These are phyloP conservation scores for Galbula dea DNA, from an alignment of 2,113 vertebrate species.

Conservation along the genomic window DNA sequence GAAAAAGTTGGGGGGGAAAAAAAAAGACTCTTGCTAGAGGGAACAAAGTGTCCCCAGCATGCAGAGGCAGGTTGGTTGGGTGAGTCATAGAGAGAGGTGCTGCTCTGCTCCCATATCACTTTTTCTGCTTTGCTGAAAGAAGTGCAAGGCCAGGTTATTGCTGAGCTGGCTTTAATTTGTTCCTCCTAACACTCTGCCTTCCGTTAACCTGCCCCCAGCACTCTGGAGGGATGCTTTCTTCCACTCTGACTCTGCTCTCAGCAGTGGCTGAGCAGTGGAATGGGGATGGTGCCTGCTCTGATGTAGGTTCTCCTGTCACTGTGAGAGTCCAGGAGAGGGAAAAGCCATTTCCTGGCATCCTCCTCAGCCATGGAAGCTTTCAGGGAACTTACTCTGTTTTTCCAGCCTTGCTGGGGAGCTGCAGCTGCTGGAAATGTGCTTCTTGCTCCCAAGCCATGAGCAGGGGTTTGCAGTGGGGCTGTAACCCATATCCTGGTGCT, in stretches of 20 bases:
- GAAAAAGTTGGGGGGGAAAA: too few species aligned
- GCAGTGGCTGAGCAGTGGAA: neutral
- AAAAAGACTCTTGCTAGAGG: neutral
- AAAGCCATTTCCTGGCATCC: rapidly evolving
- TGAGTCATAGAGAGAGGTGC: neutral
- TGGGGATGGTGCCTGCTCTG: neutral
- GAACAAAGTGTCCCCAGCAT: neutral
- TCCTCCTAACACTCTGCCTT: rapidly evolving
- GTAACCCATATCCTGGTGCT: neutral
- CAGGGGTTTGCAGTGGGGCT: neutral
- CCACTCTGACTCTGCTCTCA: neutral
- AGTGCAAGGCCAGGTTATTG: neutral
- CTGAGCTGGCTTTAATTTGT: neutral
- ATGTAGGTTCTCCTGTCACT: rapidly evolving
- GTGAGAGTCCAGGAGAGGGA: neutral
- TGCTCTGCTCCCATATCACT: rapidly evolving
- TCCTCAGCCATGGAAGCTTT: rapidly evolving
- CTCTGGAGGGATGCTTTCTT: neutral
- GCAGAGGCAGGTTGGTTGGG: neutral
- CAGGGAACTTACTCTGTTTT: neutral
- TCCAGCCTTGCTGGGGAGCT: neutral
- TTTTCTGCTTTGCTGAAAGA: neutral
- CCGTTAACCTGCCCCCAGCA: rapidly evolving
- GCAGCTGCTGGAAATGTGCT: neutral
- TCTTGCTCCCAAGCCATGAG: rapidly evolving